Evolutionary conservation across 1,140 invertebrate species (phyloP).

Genomic region (Musca domestica): DNA sequence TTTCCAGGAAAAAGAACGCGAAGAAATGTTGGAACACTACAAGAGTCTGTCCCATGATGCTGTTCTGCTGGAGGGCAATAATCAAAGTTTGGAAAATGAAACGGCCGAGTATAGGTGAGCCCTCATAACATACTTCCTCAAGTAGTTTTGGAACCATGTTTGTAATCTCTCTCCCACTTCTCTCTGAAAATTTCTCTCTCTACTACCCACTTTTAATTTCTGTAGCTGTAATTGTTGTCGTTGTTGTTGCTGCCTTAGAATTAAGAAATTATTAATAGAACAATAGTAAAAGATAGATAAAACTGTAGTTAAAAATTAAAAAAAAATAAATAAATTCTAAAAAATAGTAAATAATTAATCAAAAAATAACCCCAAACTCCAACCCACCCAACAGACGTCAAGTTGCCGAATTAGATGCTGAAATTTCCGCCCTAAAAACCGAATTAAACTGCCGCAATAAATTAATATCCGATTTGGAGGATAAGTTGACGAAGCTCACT

Average conservation of each 20-base stretch:
- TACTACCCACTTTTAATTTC: neutral
- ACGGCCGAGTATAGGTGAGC: conserved; percentile 57
- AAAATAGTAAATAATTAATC: neutral
- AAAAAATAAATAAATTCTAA: neutral
- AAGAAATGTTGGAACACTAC: conserved; percentile 66
- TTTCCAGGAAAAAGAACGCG: conserved; percentile 63
- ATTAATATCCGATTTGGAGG: conserved; percentile 35
- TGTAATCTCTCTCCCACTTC: conserved; percentile 1
- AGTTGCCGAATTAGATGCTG: conserved; percentile 42
- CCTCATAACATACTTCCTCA: conserved; percentile 40
- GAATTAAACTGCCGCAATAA: conserved; percentile 34
- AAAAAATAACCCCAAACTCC: neutral
- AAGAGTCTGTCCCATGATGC: conserved; percentile 63
- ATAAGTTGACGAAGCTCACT: conserved; percentile 28
- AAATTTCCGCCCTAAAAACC: conserved; percentile 37
- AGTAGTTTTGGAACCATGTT: conserved; percentile 50
- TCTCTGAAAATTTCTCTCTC: neutral
- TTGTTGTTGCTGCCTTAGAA: conserved; percentile 18
- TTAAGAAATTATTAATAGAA: conserved; percentile 6
- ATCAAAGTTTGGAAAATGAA: conserved; percentile 65
- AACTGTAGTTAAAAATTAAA: neutral
- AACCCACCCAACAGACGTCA: conserved; percentile 33
- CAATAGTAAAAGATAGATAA: neutral
- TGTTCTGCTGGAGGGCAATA: conserved; percentile 63
- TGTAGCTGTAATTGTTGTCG: conserved; percentile 4